Conservation (phyloP, 2,797 vertebrate species). For the Lepilemur septentrionalis region DNA sequence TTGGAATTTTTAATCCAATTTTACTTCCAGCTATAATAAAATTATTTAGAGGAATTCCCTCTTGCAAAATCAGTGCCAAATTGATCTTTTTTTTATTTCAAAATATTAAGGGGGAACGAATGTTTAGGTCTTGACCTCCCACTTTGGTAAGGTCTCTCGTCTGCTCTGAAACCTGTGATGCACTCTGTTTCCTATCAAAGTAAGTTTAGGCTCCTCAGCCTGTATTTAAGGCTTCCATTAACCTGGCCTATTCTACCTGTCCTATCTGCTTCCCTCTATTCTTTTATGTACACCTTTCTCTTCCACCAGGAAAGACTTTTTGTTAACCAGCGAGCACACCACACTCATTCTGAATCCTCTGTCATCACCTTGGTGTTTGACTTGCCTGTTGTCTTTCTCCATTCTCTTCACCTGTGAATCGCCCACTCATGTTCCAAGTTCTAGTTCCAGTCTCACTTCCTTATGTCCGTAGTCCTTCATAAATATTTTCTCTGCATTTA, state of each 20-base stretch:
- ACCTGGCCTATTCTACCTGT: neutral
- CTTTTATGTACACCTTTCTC: neutral
- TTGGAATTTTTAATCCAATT: neutral
- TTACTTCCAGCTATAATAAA: neutral
- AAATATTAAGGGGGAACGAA: too few relatives aligned
- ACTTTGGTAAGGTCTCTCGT: neutral
- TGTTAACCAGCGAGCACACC: neutral
- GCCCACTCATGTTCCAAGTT: neutral
- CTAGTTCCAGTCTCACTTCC: neutral
- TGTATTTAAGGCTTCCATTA: neutral
- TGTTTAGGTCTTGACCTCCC: neutral
- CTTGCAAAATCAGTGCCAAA: neutral
- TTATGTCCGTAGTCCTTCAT: neutral
- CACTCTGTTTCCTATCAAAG: neutral
- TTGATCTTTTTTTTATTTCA: neutral
- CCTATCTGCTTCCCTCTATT: neutral
- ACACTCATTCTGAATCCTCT: neutral
- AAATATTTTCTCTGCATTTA: neutral
- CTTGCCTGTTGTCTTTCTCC: neutral
- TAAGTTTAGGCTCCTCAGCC: neutral
- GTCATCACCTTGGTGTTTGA: neutral
- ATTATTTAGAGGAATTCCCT: neutral
- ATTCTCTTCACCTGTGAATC: neutral
- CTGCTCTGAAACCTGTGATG: neutral
- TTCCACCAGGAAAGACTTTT: neutral